Conservation (phyloP, 2,797 vertebrate genomes). For the Acrocephalus scirpaceus region DNA sequence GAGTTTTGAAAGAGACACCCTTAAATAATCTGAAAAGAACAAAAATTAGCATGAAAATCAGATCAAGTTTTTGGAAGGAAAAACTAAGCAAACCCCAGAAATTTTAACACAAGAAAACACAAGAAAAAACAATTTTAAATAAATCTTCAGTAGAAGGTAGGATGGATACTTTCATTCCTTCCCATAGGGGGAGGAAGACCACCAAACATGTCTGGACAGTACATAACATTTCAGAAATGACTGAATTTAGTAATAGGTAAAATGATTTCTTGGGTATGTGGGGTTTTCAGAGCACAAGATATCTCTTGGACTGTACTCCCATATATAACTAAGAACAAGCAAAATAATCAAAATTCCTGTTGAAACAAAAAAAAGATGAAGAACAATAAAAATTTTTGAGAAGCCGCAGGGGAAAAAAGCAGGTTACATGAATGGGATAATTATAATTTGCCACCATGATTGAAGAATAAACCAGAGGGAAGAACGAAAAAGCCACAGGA, state of each 20-base stretch:
- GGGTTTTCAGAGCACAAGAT: not conserved
- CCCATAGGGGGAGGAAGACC: accelerated
- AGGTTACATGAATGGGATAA: not conserved
- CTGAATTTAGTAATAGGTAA: not conserved
- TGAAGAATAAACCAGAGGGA: not conserved
- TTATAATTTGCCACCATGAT: not conserved
- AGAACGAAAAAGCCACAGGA: not conserved
- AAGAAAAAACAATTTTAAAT: not conserved
- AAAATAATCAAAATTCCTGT: not conserved
- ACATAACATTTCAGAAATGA: not conserved
- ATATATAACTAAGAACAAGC: not conserved
- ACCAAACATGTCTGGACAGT: not conserved
- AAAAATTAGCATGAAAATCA: not conserved
- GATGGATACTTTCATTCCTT: not conserved
- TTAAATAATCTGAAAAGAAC: not conserved
- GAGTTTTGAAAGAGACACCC: not conserved
- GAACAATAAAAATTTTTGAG: not conserved
- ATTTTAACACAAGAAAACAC: not conserved
- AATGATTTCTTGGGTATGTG: not conserved
- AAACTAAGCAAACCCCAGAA: not conserved
- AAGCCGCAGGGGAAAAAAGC: not conserved
- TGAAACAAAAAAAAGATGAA: not conserved
- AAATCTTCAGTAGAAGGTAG: not conserved
- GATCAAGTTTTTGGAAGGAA: not conserved
- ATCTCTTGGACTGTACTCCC: not conserved